phyloP scores from a whole-genome alignment of 2,113 vertebrate genomes.

The Tamias sibiricus region DNA sequence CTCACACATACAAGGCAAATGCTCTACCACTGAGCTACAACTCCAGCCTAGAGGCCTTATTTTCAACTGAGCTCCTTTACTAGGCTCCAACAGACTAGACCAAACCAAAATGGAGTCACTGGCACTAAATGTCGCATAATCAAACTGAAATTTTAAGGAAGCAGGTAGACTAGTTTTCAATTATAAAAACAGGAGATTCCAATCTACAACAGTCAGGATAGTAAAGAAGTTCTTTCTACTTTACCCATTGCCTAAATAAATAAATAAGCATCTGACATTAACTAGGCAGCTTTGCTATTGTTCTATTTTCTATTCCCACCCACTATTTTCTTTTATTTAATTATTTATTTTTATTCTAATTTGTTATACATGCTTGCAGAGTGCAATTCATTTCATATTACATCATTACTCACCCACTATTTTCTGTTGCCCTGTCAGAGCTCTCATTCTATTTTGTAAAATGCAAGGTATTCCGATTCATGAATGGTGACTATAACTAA shows the following conservation, averaged over 20 bases:
- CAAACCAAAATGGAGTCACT: not conserved
- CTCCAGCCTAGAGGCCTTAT: no score
- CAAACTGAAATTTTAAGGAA: not conserved
- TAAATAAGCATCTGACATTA: not conserved
- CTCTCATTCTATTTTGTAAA: not conserved
- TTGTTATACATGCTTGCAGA: no score
- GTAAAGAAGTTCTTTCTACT: not conserved
- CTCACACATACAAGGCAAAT: no score
- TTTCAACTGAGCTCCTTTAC: not conserved
- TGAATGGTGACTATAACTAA: not conserved
- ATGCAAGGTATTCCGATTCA: not conserved
- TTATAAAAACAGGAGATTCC: not conserved
- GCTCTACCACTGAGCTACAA: no score
- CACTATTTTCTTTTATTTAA: no score
- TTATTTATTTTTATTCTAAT: no score
- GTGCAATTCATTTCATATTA: no score
- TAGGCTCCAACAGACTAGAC: not conserved
- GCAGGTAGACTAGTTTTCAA: not conserved
- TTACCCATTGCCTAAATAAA: not conserved
- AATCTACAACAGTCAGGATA: not conserved
- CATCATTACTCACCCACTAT: no score
- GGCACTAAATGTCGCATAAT: not conserved
- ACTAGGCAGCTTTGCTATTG: not conserved
- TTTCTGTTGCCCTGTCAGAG: not conserved
- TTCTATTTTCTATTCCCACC: not conserved